phyloP scores from a whole-genome alignment of 2,113 vertebrate genomes.

The Girardinichthys multiradiatus region DNA sequence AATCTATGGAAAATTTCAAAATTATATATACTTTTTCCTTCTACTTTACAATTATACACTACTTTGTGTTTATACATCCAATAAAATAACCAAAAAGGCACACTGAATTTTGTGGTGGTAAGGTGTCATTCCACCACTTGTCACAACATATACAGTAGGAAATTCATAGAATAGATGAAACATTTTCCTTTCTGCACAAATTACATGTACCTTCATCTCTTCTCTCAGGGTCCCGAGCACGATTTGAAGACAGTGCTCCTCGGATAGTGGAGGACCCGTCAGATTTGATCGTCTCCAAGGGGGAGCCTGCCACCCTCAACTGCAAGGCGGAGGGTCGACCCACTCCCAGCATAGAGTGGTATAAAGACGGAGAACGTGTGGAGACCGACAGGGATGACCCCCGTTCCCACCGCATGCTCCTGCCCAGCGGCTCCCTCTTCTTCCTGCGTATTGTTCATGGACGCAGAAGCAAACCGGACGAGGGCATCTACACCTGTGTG shows the following conservation, averaged over 20 bases:
- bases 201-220: constrained; percentile 24
- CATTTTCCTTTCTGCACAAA: background rate
- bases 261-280: constrained; percentile 85
- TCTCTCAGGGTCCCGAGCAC: constrained; percentile 71
- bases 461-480: constrained; percentile 92
- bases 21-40: background rate
- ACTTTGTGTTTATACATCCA: no score
- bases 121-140: no score
- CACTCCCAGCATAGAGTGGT: constrained; percentile 86
- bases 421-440: constrained; percentile 97
- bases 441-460: constrained; percentile 97
- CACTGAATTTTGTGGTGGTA: no score
- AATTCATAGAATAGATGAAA: no score
- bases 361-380: constrained; percentile 92
- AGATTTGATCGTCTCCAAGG: constrained; percentile 80
- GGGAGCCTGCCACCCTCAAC: constrained; percentile 83
- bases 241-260: constrained; percentile 84
- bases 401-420: constrained; percentile 95
- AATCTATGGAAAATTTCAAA: background rate
- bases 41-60: background rate
- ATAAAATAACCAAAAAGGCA: no score
- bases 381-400: constrained; percentile 95
- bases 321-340: constrained; percentile 81
- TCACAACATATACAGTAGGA: no score
- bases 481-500: constrained; percentile 93